Conservation (phyloP, 2,797 vertebrate genomes). For the Carcharodon carcharias region DNA sequence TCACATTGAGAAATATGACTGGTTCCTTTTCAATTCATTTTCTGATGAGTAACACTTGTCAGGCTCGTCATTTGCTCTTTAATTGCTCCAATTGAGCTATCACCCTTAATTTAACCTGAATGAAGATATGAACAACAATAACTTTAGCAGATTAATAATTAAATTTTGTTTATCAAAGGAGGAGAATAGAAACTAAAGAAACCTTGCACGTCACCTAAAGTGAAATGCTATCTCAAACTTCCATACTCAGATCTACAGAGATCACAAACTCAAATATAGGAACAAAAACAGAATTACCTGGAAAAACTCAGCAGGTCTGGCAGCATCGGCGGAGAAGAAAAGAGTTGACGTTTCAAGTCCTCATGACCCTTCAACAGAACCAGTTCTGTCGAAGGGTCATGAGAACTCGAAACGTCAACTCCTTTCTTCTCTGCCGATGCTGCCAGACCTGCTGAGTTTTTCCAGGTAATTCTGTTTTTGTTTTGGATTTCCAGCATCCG, state of each 20-base stretch:
- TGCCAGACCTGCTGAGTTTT: too few species aligned
- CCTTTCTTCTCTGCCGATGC: too few species aligned
- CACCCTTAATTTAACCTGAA: not conserved
- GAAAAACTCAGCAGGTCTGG: too few species aligned
- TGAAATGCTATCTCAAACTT: not conserved
- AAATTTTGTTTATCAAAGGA: not conserved
- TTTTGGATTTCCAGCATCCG: too few species aligned
- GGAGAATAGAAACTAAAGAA: not conserved
- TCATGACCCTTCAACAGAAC: too few species aligned
- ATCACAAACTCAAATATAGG: not conserved
- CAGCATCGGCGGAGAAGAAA: too few species aligned
- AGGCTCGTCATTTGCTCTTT: not conserved
- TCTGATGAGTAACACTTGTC: not conserved
- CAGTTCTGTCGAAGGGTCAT: too few species aligned
- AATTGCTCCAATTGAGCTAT: not conserved
- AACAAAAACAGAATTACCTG: too few species aligned
- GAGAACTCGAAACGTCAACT: too few species aligned
- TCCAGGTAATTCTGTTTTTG: too few species aligned
- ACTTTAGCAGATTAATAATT: not conserved
- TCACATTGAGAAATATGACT: not conserved
- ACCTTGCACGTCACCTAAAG: not conserved
- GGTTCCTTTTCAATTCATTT: not conserved
- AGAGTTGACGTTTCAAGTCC: too few species aligned
- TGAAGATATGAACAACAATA: not conserved
- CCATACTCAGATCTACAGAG: not conserved